phyloP scores from a whole-genome alignment of 2,888 invertebrate species.

The Pherbina coryleti region DNA sequence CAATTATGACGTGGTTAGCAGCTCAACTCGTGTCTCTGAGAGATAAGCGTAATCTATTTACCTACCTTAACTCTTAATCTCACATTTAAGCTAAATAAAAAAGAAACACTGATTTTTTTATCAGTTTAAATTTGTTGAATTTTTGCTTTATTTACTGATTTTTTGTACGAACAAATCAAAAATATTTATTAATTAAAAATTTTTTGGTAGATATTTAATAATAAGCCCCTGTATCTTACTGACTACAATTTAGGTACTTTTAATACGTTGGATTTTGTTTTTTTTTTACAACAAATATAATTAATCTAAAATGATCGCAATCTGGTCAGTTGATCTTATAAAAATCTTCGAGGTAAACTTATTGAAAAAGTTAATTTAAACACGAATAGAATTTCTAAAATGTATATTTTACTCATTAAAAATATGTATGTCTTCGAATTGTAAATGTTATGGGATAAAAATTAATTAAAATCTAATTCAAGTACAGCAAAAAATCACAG shows the following conservation, averaged over 20 bases:
- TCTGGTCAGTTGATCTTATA: too few relatives aligned
- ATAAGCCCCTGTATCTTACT: slow-evolving; percentile 1
- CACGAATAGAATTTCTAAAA: too few relatives aligned
- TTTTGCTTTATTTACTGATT: background rate
- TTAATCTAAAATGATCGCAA: too few relatives aligned
- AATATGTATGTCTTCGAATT: background rate
- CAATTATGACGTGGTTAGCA: background rate
- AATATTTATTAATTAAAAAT: background rate
- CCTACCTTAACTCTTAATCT: background rate
- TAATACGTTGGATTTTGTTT: background rate
- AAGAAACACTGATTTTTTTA: background rate
- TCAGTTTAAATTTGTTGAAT: background rate
- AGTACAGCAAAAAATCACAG: slow-evolving; percentile 1
- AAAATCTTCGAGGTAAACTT: too few relatives aligned
- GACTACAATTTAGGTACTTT: slow-evolving; percentile 18
- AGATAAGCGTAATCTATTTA: background rate
- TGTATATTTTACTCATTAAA: too few relatives aligned
- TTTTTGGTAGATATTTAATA: background rate
- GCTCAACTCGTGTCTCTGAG: background rate
- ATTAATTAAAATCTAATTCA: background rate
- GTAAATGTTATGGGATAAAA: background rate
- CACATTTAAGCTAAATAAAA: background rate
- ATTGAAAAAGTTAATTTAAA: too few relatives aligned
- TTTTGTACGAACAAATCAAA: background rate
- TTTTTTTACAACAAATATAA: background rate